phyloP scores from a whole-genome alignment of 2,113 vertebrate species.

The Phocoena phocoena region DNA sequence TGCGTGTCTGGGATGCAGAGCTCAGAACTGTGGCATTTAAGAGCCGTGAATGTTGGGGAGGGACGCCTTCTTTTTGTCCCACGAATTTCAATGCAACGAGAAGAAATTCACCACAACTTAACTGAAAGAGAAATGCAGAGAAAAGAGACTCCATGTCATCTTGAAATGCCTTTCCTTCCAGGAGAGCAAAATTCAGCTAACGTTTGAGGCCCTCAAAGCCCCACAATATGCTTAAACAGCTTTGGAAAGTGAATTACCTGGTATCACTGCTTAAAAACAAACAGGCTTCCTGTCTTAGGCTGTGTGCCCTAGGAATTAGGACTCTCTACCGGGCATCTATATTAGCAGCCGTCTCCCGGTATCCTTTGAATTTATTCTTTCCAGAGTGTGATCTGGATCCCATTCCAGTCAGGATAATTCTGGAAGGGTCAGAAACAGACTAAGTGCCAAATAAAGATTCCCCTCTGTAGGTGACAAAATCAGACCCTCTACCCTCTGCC shows the following conservation, averaged over 20 bases:
- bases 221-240: neutral
- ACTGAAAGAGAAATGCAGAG: neutral
- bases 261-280: neutral
- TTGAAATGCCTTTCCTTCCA: neutral
- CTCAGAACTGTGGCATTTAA: neutral
- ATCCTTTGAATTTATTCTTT: neutral
- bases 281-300: neutral
- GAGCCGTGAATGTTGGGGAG: neutral
- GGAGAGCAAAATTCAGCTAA: neutral
- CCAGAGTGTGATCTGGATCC: neutral
- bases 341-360: rapidly evolving
- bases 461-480: neutral
- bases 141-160: neutral
- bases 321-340: neutral
- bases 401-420: neutral
- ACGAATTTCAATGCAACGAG: neutral
- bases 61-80: neutral
- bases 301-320: neutral
- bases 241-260: neutral
- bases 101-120: neutral
- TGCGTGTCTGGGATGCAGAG: neutral
- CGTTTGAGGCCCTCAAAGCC: neutral
- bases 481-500: neutral
- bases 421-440: neutral
- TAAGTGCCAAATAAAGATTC: neutral